Evolutionary conservation across 2,888 invertebrate species (phyloP).

Genomic region (Chalcis sispes): DNA sequence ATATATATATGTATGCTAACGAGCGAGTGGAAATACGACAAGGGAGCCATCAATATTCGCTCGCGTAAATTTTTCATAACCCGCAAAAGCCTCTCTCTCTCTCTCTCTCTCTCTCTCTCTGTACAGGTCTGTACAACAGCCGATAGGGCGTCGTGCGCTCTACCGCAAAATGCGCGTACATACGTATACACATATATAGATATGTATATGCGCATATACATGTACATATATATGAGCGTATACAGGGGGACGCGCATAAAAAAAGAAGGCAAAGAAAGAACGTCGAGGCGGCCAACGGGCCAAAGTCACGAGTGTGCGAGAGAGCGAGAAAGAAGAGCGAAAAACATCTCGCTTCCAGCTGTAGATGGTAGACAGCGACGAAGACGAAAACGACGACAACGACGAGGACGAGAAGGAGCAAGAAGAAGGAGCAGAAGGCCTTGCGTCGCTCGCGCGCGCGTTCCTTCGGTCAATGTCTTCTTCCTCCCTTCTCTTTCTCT

Average conservation of each 20-base stretch:
- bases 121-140: too few relatives aligned
- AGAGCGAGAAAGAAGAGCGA: constrained; percentile 19
- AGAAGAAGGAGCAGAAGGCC: constrained; percentile 60
- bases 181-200: constrained; percentile 1
- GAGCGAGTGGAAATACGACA: too few relatives aligned
- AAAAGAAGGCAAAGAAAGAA: too few relatives aligned
- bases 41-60: too few relatives aligned
- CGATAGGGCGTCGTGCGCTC: too few relatives aligned
- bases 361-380: too few relatives aligned
- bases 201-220: not conserved
- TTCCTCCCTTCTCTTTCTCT: constrained; percentile 59
- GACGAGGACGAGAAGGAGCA: not conserved
- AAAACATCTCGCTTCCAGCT: not conserved
- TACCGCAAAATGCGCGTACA: not conserved
- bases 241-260: too few relatives aligned
- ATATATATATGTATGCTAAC: too few relatives aligned
- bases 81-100: constrained; percentile 5
- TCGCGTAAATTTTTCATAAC: constrained; percentile 19
- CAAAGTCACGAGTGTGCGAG: not conserved
- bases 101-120: too few relatives aligned
- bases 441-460: constrained; percentile 69
- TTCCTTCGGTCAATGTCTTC: constrained; percentile 76
- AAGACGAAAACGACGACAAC: not conserved
- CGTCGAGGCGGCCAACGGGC: too few relatives aligned
- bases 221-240: not conserved